Evolutionary conservation across 2,113 vertebrate species (phyloP).

Genomic region (Leptocoma aspasia): DNA sequence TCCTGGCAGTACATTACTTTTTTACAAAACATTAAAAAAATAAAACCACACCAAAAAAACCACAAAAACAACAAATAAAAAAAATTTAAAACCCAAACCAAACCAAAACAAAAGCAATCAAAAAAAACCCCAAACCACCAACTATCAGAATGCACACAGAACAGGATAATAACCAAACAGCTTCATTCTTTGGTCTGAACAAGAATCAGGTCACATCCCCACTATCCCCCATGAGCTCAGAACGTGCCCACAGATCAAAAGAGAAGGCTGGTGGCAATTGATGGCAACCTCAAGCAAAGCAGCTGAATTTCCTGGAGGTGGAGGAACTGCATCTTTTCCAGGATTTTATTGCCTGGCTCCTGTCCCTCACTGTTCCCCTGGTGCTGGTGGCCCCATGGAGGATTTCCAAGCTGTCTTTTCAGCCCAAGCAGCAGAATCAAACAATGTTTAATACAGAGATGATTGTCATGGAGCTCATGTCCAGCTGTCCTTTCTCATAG

Average conservation of each 20-base stretch:
- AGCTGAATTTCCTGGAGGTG: not conserved
- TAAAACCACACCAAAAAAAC: not conserved
- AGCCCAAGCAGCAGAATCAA: not conserved
- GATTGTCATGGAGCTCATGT: not conserved
- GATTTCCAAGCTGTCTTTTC: not conserved
- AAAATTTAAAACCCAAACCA: not conserved
- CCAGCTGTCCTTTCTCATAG: not conserved
- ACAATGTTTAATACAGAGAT: not conserved
- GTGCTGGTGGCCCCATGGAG: not conserved
- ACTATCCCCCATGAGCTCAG: not conserved
- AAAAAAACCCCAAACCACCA: not conserved
- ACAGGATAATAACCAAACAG: not conserved
- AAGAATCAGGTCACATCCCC: not conserved
- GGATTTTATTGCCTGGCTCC: not conserved
- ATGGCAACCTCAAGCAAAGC: not conserved
- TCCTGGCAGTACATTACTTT: not conserved
- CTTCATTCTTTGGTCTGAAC: not conserved
- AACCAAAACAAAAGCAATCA: not conserved
- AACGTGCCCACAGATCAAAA: not conserved
- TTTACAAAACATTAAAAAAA: not conserved
- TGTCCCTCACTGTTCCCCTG: not conserved
- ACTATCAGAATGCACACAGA: not conserved
- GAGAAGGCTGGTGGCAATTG: not conserved
- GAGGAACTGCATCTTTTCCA: not conserved
- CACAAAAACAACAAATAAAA: not conserved